Base-by-base conservation (phyloP, 2,113 vertebrate species). In the Coturnix japonica region DNA sequence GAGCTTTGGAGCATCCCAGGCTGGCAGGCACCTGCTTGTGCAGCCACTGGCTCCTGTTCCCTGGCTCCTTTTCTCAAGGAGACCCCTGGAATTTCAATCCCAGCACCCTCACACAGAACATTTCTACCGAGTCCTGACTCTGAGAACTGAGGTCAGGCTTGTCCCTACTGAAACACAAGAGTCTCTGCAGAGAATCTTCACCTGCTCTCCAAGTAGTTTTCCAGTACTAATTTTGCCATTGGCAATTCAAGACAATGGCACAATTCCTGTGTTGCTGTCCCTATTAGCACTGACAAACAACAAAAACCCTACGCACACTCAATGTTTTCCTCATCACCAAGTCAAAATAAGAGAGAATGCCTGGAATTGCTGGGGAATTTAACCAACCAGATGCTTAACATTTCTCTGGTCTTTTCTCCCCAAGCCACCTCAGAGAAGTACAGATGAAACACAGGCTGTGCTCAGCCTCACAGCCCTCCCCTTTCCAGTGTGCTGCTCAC, bases 331-430 rank as follows among this genome's bases (percentile, higher is more conserved):
- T 91, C 71, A 61, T 33, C 1, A 1, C 28, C 51, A 85, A 74
- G 79, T 53, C 47, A 95, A 93, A 92, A 85, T 74, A 91, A 87
- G 64, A 85, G n/a, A 31, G 74, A 94, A 94, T 94, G 77, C 21
- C 77, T 92, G 91, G 94, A 89, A 94, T 91, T 83, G 57, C 60
- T 61, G 75, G 31, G 47, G 77, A 94, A 93, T 91, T 92, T 75
- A 71, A 70, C 75, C 44, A 80, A 73, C 1, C 2, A 92, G 88
- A 95, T 94, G 88, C 81, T 95, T 94, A 61, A 74, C 71, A 94
- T 94, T 94, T 94, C 95, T 89, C 60, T 37, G 30, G 7, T 77
- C 81, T 77, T 93, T 87, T 93, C 69, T 87, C 79, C 61, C n/a
- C 56, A 65, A 1, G 69, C 2, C 22, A 96, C 82, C 91, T 91